Evolutionary conservation across 2,113 vertebrate genomes (phyloP), one percentile per base, ranked within the genome.

Genomic region (Carassius carassius): DNA sequence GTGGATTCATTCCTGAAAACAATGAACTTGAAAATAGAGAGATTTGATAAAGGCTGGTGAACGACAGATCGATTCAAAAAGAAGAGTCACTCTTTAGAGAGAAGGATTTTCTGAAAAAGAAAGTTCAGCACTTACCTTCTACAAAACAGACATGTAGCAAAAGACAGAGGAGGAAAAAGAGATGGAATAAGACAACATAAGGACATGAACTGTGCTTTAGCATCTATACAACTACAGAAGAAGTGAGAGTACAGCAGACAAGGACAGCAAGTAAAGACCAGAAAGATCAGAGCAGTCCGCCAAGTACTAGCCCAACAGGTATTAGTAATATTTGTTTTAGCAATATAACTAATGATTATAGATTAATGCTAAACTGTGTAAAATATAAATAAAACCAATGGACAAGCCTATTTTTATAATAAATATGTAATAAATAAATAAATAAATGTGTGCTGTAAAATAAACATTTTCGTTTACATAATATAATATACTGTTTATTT

Each of bases 41-140:
- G 29, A 44, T 44, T 44, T 73, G 12, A 73, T n/a, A 70, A 70
- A 70, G 32, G 13, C 32, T 37, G 62, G 10, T 4, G n/a, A 25
- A 25, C 5, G 60, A 70, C 65, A 35, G 32, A 69, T 17, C 16
- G 65, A 69, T 70, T 70, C 9, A 37, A 69, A 19, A 69, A 37
- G 32, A 5, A 10, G 29, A 9, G 32, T 69, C 5, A 23, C 21
- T 16, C 16, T 4, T 35, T 17, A 70, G 19, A 70, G 72, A 76
- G 21, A 41, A 54, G 13, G 16, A 17, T 54, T 37, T 37, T 23
- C 17, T 23, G 14, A 62, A 74, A 47, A 69, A 77, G 63, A 58
- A 37, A 51, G 41, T 77, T 88, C 47, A 80, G 82, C 90, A 90
- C 98, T 95, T 98, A 99, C 98, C 98, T 99, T 99, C 98, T 99